Evolutionary conservation across 1,140 invertebrate genomes (phyloP).

Genomic region (Anastatus disparis): DNA sequence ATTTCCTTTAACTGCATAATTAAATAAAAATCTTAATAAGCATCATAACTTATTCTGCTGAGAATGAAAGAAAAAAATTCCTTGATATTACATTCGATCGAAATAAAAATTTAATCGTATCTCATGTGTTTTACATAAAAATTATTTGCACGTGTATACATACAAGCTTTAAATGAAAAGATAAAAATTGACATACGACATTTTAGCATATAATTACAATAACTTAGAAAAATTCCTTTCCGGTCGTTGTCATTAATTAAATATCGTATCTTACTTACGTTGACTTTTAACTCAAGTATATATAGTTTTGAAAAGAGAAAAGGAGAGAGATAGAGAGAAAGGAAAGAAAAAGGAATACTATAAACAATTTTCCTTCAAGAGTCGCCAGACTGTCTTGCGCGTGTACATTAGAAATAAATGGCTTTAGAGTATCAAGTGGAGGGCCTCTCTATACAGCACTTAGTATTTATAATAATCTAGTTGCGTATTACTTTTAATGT

Average conservation of each 20-base stretch:
- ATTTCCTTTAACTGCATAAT: neutral
- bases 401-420: too few species aligned
- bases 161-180: neutral
- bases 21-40: neutral
- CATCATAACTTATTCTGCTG: neutral
- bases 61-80: neutral
- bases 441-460: too few species aligned
- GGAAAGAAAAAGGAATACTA: too few species aligned
- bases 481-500: too few species aligned
- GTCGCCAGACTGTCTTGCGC: conserved; percentile 24
- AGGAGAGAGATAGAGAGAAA: too few species aligned
- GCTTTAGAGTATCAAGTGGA: too few species aligned
- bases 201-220: conserved; percentile 35
- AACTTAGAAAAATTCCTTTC: conserved; percentile 23
- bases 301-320: too few species aligned
- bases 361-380: conserved; percentile 8
- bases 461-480: too few species aligned
- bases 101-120: too few species aligned
- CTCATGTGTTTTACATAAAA: neutral
- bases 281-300: too few species aligned
- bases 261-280: too few species aligned
- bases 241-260: conserved; percentile 27
- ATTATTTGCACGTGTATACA: neutral
- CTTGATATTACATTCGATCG: too few species aligned
- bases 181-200: neutral